Conservation (phyloP, 2,888 invertebrate species). For the Bhutanitis thaidina region DNA sequence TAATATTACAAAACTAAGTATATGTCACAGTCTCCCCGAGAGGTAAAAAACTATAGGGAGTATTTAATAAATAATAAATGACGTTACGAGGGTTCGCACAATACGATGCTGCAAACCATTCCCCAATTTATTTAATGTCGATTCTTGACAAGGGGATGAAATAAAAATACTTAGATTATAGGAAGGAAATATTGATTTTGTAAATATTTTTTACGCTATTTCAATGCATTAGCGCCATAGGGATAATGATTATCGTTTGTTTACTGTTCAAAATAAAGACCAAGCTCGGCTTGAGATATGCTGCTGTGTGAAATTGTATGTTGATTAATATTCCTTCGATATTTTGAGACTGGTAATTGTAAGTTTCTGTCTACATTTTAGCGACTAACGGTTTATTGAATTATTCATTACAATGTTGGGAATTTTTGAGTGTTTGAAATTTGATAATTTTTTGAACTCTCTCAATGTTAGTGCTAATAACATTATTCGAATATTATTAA, state of each 20-base stretch:
- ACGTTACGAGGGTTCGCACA: no score
- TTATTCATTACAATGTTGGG: background rate
- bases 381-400: background rate
- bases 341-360: slow-evolving; percentile 39
- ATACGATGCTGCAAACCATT: no score
- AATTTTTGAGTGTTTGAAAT: background rate
- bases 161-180: background rate
- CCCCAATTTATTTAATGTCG: no score
- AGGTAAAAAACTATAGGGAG: no score
- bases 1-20: no score
- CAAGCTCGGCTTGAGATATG: slow-evolving; percentile 1
- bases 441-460: background rate
- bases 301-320: slow-evolving; percentile 8
- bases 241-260: background rate
- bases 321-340: slow-evolving; percentile 18
- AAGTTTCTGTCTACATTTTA: slow-evolving; percentile 22
- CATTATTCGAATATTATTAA: background rate
- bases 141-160: no score
- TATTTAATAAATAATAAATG: no score
- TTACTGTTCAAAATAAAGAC: background rate
- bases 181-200: background rate
- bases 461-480: background rate
- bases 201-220: background rate
- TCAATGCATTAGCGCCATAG: background rate
- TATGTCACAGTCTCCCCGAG: no score